Evolutionary conservation across 92 coral and sea anemone genomes (phyloP).

Genomic region (Actinernus sp.): DNA sequence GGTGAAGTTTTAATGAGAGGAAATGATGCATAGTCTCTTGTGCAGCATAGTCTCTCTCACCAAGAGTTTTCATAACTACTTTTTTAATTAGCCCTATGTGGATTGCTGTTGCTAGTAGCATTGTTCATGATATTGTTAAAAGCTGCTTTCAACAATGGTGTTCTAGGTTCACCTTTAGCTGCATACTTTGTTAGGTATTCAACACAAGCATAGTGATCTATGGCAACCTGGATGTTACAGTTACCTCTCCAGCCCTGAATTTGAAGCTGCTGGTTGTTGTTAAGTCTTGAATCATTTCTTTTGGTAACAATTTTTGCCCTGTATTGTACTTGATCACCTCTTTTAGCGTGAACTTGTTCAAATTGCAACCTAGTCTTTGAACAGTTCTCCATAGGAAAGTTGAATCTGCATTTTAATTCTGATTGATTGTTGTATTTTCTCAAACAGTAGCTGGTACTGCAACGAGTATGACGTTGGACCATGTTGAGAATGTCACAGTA

Average conservation of each 20-base stretch:
- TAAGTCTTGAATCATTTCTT: slow-evolving; percentile 76
- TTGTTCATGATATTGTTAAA: slow-evolving; percentile 59
- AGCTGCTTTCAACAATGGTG: slow-evolving; percentile 73
- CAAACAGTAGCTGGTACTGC: slow-evolving; percentile 77
- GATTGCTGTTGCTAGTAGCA: slow-evolving; percentile 26
- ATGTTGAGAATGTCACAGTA: slow-evolving; percentile 70
- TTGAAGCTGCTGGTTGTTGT: slow-evolving; percentile 82
- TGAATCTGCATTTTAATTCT: slow-evolving; percentile 74
- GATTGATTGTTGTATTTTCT: slow-evolving; percentile 64
- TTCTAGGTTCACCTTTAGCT: slow-evolving; percentile 73
- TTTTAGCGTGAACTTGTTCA: slow-evolving; percentile 70
- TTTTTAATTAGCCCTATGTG: too few species aligned
- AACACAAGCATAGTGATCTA: slow-evolving; percentile 83
- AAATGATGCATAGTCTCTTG: slow-evolving; percentile 82
- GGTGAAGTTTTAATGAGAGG: slow-evolving; percentile 63
- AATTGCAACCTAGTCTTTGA: slow-evolving; percentile 70
- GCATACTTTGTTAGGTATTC: slow-evolving; percentile 80
- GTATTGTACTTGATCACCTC: slow-evolving; percentile 55
- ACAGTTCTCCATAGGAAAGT: slow-evolving; percentile 73
- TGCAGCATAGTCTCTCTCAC: slow-evolving; percentile 85
- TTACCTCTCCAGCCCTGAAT: too few species aligned
- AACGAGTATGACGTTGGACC: slow-evolving; percentile 83
- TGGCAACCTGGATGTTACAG: slow-evolving; percentile 80
- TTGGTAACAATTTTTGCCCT: slow-evolving; percentile 75
- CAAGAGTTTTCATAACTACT: slow-evolving; percentile 74